These are phyloP conservation scores for Neuroterus valhalla DNA, from an alignment of 1,140 invertebrate species.

Conservation along the genomic window DNA sequence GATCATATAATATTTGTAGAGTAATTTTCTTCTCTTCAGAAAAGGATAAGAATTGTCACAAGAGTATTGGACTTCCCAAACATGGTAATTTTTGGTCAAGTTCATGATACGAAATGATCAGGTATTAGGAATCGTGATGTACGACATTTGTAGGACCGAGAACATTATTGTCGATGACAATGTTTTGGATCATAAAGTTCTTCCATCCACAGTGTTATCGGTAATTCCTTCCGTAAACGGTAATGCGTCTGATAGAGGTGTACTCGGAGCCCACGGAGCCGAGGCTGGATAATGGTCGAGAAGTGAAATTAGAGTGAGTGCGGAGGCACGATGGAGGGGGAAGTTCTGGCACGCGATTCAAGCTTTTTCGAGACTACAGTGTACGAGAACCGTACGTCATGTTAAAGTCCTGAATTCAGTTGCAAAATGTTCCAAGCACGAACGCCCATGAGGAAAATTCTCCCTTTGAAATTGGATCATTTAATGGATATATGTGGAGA, in stretches of 20 bases:
- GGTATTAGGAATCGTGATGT: not conserved
- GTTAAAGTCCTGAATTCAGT: constrained; percentile 15
- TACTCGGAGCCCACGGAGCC: not conserved
- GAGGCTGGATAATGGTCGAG: not conserved
- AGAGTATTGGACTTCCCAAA: too few relatives aligned
- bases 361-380: constrained; percentile 6
- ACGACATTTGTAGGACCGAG: not conserved
- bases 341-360: constrained; percentile 23
- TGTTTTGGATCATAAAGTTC: not conserved
- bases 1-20: too few relatives aligned
- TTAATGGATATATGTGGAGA: not conserved
- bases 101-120: not conserved
- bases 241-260: constrained; percentile 10
- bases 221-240: constrained; percentile 23
- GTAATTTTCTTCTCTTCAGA: too few relatives aligned
- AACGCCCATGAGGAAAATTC: not conserved
- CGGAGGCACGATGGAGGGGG: not conserved
- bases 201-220: constrained; percentile 8
- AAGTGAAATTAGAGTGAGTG: constrained; percentile 3
- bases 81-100: too few relatives aligned
- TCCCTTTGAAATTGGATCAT: not conserved
- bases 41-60: too few relatives aligned
- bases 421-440: constrained; percentile 2
- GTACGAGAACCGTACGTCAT: constrained; percentile 11
- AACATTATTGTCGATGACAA: constrained; percentile 8